Conservation (phyloP, 2,113 vertebrate genomes). For the Lethenteron reissneri region DNA sequence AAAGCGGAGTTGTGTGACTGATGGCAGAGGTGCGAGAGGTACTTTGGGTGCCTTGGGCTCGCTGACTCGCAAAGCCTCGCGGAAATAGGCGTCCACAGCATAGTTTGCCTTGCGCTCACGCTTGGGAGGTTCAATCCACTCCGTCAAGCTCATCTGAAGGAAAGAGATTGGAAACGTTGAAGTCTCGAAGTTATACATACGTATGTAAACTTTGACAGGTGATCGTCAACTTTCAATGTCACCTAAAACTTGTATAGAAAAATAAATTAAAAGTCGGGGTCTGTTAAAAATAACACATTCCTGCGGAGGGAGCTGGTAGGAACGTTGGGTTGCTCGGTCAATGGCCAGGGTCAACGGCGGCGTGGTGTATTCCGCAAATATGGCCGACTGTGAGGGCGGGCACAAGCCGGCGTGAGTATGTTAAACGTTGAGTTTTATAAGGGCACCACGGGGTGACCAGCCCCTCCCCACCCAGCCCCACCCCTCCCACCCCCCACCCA, state of each 20-base stretch:
- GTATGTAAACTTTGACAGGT: background rate
- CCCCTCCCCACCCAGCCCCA: too few species aligned
- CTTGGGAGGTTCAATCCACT: conserved; percentile 96
- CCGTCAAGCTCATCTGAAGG: conserved; percentile 57
- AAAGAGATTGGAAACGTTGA: background rate
- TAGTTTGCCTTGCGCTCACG: conserved; percentile 96
- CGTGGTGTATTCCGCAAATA: too few species aligned
- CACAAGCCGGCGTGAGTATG: too few species aligned
- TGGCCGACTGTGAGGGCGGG: too few species aligned
- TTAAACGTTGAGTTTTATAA: too few species aligned
- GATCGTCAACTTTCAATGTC: background rate
- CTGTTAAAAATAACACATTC: background rate
- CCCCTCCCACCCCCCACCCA: too few species aligned
- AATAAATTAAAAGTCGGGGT: background rate
- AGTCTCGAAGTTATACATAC: background rate
- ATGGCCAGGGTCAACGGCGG: too few species aligned
- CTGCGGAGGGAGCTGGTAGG: too few species aligned
- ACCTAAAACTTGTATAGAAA: background rate
- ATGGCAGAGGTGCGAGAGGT: background rate
- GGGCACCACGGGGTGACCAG: too few species aligned
- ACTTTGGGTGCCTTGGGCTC: conserved; percentile 98
- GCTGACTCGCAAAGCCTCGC: conserved; percentile 86
- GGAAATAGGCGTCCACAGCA: conserved; percentile 88
- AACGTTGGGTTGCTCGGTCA: too few species aligned
- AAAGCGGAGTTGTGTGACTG: background rate